Evolutionary conservation across 2,888 invertebrate genomes (phyloP).

Genomic region (Osmoderma eremita): DNA sequence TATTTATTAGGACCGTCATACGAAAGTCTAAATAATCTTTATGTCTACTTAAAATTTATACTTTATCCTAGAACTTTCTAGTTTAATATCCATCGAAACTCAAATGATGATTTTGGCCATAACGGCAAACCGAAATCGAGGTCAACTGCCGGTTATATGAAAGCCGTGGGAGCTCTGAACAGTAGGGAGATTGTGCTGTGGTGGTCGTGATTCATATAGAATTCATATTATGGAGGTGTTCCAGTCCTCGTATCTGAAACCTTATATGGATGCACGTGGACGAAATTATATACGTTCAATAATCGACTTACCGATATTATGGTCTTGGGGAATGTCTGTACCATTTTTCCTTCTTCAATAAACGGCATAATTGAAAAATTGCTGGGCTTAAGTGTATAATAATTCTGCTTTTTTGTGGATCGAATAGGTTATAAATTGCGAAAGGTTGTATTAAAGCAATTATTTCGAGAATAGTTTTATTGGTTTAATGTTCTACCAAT

Average conservation of each 20-base stretch:
- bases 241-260: conserved; percentile 11
- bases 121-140: conserved; percentile 28
- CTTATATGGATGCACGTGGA: conserved; percentile 27
- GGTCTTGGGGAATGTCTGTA: neutral
- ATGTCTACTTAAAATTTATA: neutral
- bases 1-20: too few species aligned
- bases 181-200: conserved; percentile 3
- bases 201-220: conserved; percentile 18
- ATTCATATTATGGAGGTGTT: conserved; percentile 25
- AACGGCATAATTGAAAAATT: too few species aligned
- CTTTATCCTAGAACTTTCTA: neutral
- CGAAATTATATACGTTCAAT: conserved; percentile 8
- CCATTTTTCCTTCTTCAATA: too few species aligned
- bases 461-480: too few species aligned
- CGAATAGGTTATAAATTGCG: too few species aligned
- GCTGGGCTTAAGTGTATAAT: too few species aligned
- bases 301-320: neutral
- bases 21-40: too few species aligned
- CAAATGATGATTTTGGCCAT: conserved; percentile 30
- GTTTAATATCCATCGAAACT: neutral
- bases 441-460: too few species aligned
- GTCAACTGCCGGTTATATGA: conserved; percentile 23
- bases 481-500: too few species aligned
- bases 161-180: conserved; percentile 21
- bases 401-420: too few species aligned